Base-by-base conservation (phyloP, 2,797 vertebrate genomes). In the Tympanoctomys barrerae region DNA sequence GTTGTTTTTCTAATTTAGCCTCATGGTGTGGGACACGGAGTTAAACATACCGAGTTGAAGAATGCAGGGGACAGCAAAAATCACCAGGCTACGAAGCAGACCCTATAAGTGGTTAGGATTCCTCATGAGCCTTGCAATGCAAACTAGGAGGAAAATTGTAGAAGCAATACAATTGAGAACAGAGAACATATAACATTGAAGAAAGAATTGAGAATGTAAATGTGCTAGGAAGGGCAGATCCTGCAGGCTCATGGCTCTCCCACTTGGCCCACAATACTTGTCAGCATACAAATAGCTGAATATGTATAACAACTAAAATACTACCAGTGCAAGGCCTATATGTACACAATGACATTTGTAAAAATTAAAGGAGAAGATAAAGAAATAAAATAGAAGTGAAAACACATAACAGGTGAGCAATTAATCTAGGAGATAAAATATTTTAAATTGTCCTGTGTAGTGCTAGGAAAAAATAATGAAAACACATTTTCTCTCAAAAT, bases 201-300 rank as follows among this genome's bases (percentile, higher is more conserved):
- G 8, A 28, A 77, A 77, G 13, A 49, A 4, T 7, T 79, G 10
- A 16, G n/a, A 26, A 28, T 79, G 52, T 75, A 77, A 59, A 33
- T 46, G 19, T 2, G 7, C 1, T 13, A 0, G 26, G 22, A 5
- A 57, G 13, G 57, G 26, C 49, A 73, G 8, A 52, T 4, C 1
- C 3, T 42, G 7, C 8, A 3, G 71, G 13, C 7, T 64, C 33
- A 11, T 49, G n/a, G 1, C 1, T 4, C 14, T 52, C 14, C 22
- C 21, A 21, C 4, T 19, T 7, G 36, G 6, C 8, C n/a, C 22
- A 42, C 21, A 42, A 1, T 78, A 24, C 57, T 90, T 86, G n/a
- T n/a, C 11, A 87, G 18, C 89, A 39, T 57, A 26, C 24, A 75
- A 79, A 49, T 4, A 33, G 10, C 5, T 4, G 22, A 16, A 42